phyloP scores from a whole-genome alignment of 2,113 vertebrate species.

The Ophiodon elongatus region DNA sequence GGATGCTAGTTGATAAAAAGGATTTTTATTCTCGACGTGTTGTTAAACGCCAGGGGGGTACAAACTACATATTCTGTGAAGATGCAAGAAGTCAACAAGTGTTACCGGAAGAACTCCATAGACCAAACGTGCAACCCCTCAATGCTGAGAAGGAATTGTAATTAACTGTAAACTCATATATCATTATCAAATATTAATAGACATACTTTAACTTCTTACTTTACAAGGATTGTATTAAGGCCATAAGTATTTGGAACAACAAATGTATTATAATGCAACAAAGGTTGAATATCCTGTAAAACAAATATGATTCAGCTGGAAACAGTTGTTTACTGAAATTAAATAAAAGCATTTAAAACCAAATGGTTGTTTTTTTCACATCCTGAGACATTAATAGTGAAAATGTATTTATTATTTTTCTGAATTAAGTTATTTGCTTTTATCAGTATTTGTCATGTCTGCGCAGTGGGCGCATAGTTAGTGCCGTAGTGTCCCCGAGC shows the following conservation, averaged over 20 bases:
- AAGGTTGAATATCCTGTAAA: background rate
- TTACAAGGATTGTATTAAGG: background rate
- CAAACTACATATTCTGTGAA: background rate
- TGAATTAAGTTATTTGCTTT: background rate
- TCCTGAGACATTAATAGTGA: background rate
- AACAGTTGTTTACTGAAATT: background rate
- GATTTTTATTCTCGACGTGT: background rate
- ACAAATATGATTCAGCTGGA: background rate
- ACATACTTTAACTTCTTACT: background rate
- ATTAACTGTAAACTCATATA: background rate
- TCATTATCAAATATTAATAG: background rate
- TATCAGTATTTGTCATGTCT: background rate
- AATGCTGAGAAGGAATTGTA: background rate
- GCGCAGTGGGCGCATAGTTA: too few species aligned
- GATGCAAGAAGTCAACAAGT: too few species aligned
- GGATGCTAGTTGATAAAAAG: background rate
- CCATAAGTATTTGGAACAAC: background rate
- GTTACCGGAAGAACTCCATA: too few species aligned
- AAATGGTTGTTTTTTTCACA: background rate
- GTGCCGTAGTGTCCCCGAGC: background rate
- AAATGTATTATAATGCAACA: background rate
- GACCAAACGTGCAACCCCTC: background rate
- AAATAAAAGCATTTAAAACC: background rate
- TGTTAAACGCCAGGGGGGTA: background rate
- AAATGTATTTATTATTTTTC: background rate